Evolutionary conservation across 2,113 vertebrate genomes (phyloP).

Genomic region (rat (Rattus norvegicus)): GRCr8 NC_086022.1:46005501-46006000

Average conservation of each 20-base stretch:
- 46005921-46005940: not conserved
- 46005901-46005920: conserved; percentile 34
- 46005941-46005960: not conserved
- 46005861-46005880: not conserved
- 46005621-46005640: not conserved
- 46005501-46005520: conserved; percentile 41
- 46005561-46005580: not conserved
- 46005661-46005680: not conserved
- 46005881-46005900: not conserved
- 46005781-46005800: not conserved
- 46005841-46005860: conserved; percentile 37
- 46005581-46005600: not conserved
- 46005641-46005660: not conserved
- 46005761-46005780: not conserved
- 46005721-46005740: conserved; percentile 7
- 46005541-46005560: conserved; percentile 48
- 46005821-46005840: not conserved
- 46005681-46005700: not conserved
- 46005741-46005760: not conserved
- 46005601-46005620: not conserved
- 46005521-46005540: conserved; percentile 57
- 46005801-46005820: not conserved
- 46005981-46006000: not conserved
- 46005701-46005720: not conserved
- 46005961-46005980: conserved; percentile 11